phyloP scores from a whole-genome alignment of 2,113 vertebrate genomes.

The Rhadina sibilatrix region DNA sequence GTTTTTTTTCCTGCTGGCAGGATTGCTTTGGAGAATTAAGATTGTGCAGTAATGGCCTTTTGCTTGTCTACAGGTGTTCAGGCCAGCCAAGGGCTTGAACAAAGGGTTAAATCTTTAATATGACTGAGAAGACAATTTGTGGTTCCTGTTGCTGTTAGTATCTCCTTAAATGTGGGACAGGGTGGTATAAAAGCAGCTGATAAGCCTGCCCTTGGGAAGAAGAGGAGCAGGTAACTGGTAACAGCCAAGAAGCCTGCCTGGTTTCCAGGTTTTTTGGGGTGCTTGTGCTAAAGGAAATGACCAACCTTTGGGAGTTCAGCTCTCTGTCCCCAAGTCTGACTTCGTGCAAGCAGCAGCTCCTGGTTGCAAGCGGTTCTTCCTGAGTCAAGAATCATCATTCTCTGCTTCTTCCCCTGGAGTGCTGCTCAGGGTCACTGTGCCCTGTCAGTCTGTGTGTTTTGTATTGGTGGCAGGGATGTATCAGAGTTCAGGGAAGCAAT shows the following conservation, averaged over 20 bases:
- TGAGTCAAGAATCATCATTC: background rate
- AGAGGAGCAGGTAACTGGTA: background rate
- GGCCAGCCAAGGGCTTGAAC: background rate
- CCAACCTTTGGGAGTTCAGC: background rate
- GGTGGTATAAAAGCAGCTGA: background rate
- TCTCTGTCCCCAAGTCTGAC: background rate
- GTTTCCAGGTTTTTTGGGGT: background rate
- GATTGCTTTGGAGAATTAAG: background rate
- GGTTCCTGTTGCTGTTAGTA: background rate
- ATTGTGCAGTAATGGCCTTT: background rate
- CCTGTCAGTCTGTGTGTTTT: background rate
- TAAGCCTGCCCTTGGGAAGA: background rate
- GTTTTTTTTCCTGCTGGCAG: background rate
- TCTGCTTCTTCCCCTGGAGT: background rate
- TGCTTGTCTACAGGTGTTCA: background rate
- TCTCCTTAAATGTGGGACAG: background rate
- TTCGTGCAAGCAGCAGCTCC: background rate
- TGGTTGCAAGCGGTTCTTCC: background rate
- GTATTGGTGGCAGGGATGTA: background rate
- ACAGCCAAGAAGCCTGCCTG: background rate
- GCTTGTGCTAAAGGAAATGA: background rate
- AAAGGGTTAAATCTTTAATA: background rate
- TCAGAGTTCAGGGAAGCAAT: background rate
- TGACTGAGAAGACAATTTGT: background rate
- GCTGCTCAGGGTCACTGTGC: background rate